Base-by-base conservation (phyloP, 2,113 vertebrate species). In the Leptodactylus fuscus region DNA sequence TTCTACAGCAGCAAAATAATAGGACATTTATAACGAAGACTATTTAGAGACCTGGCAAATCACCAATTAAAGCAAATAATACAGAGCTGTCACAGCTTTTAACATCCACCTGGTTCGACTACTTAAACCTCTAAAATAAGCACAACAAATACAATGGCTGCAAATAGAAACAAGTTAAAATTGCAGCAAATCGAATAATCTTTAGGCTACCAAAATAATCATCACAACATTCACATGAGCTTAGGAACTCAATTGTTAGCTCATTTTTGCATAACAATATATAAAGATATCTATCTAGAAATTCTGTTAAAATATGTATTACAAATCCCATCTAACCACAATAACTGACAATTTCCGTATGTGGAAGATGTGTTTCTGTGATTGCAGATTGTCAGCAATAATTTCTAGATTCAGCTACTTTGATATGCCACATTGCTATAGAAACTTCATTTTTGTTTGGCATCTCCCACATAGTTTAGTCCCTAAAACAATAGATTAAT, bases 291-390 rank as follows among this genome's bases (percentile, higher is more conserved):
- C 29, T 34, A 67, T 67, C 62, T 67, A 32, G 15, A 67, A 32
- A 34, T 67, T 7, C 18, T 34, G n/a, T 62, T 62, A 34, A 67
- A 67, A 67, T 67, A 34, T 67, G 62, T 20, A 67, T 67, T 67
- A 67, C 62, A 67, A 34, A 67, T 34, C 15, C 62, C 62, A 67
- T 67, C 15, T 67, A n/a, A 18, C 62, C 34, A 18, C 16, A 67
- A 67, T 67, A 67, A 67, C 13, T 67, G 15, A 34, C 62, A 67
- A 67, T 67, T 67, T 67, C 62, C 62, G 16, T 67, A 67, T 12
- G 13, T 34, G 27, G 15, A 18, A 34, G 62, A 67, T 34, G 58
- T 62, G 29, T 67, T 67, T 34, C 29, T 16, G 62, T 34, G 62
- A 67, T 67, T 32, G 62, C 29, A 32, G 62, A 18, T 67, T 67